Evolutionary conservation across 2,888 invertebrate genomes (phyloP).

Genomic region (Polydrusus pterygomalis): DNA sequence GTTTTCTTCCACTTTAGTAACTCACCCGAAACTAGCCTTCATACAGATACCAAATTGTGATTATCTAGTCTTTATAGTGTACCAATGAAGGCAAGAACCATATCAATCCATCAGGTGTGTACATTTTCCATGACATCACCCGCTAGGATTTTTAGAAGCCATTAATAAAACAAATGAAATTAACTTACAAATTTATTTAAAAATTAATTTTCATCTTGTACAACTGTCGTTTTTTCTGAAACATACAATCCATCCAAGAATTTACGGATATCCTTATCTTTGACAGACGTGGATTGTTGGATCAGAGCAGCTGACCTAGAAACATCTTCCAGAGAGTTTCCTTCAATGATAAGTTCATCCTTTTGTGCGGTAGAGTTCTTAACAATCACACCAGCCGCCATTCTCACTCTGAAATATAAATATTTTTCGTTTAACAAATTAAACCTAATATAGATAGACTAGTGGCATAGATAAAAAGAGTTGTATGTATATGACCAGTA

Average conservation of each 20-base stretch:
- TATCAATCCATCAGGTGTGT: too few species aligned
- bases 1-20: too few species aligned
- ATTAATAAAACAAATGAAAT: neutral
- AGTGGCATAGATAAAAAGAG: too few species aligned
- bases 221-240: conserved; percentile 97
- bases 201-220: conserved; percentile 78
- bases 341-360: conserved; percentile 98
- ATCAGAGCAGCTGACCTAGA: conserved; percentile 99
- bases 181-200: conserved; percentile 51
- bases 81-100: too few species aligned
- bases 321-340: conserved; percentile 95
- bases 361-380: conserved; percentile 95
- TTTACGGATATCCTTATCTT: conserved; percentile 99
- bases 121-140: too few species aligned
- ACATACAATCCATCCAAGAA: conserved; percentile 99
- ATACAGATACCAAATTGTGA: too few species aligned
- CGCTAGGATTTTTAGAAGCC: too few species aligned
- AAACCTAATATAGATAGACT: too few species aligned
- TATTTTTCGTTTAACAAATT: too few species aligned
- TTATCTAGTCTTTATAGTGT: too few species aligned
- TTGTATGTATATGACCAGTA: too few species aligned
- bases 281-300: conserved; percentile 98
- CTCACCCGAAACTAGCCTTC: too few species aligned
- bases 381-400: conserved; percentile 96
- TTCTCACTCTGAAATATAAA: conserved; percentile 80